These are phyloP conservation scores for Ditula angustiorana DNA, from an alignment of 2,888 invertebrate species.

Conservation along the genomic window DNA sequence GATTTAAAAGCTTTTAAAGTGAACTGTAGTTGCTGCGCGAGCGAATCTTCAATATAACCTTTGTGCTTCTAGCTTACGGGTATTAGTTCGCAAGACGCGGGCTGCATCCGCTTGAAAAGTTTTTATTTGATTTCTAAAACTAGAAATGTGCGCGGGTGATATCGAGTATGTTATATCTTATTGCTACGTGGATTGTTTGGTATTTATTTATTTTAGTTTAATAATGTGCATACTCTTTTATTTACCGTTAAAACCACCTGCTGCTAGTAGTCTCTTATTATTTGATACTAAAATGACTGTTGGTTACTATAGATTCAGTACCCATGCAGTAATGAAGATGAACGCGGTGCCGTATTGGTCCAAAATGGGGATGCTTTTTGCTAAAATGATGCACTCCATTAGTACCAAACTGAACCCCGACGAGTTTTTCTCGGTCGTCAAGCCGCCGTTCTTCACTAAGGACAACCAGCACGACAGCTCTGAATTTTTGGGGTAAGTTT, in stretches of 20 bases:
- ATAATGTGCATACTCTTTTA: too few species aligned
- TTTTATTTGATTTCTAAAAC: not conserved
- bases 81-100: not conserved
- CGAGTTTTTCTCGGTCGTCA: conserved; percentile 89
- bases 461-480: conserved; percentile 95
- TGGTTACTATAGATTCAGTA: conserved; percentile 85
- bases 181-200: too few species aligned
- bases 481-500: conserved; percentile 90
- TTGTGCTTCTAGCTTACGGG: not conserved
- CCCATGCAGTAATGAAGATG: conserved; percentile 86
- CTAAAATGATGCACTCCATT: conserved; percentile 88
- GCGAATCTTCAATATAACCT: not conserved
- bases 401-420: conserved; percentile 89
- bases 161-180: too few species aligned
- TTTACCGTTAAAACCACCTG: too few species aligned
- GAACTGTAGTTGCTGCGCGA: not conserved
- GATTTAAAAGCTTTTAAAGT: not conserved
- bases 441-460: conserved; percentile 91
- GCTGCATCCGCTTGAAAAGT: not conserved
- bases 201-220: too few species aligned
- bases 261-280: not conserved
- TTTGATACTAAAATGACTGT: not conserved
- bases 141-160: not conserved
- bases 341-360: conserved; percentile 85
- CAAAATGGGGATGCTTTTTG: conserved; percentile 90